Percentiles rank a stretch among this genome's conserved stretches.
Evolutionary conservation across 2,797 vertebrate species (phyloP).

Genomic region (Acanthopagrus latus): DNA sequence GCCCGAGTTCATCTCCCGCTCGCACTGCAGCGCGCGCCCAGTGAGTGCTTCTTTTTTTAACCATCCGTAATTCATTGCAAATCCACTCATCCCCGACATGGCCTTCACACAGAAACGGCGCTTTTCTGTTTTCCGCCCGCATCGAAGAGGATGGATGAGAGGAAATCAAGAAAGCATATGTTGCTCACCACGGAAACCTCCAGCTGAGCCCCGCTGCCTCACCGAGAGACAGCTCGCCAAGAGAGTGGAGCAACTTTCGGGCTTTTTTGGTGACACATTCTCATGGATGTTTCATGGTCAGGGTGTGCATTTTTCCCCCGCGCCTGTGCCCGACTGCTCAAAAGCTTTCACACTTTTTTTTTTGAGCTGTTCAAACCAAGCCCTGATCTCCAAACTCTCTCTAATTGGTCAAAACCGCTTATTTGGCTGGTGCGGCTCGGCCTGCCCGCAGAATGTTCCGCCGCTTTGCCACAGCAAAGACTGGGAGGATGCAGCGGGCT

Average conservation of each 20-base stretch:
- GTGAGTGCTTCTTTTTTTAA: constrained; percentile 65
- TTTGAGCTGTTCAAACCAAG: constrained; percentile 56
- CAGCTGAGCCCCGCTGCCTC: constrained; percentile 36
- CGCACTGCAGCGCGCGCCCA: constrained; percentile 21
- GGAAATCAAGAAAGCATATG: constrained; percentile 67
- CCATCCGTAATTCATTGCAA: constrained; percentile 61
- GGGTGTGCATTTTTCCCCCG: constrained; percentile 30
- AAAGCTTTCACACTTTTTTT: constrained; percentile 57
- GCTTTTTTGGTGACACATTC: constrained; percentile 53
- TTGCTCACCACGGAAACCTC: constrained; percentile 44
- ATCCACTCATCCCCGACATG: constrained; percentile 57
- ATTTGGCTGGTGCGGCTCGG: constrained; percentile 64
- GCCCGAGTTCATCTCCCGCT: constrained; percentile 35
- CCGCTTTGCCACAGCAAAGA: constrained; percentile 74
- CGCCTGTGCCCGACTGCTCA: constrained; percentile 14
- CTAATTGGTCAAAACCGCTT: constrained; percentile 76
- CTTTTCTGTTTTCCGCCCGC: constrained; percentile 49
- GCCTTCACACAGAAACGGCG: constrained; percentile 63
- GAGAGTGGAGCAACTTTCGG: constrained; percentile 32
- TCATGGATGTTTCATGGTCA: constrained; percentile 46
- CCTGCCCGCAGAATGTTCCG: constrained; percentile 71
- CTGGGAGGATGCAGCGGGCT: constrained; percentile 62
- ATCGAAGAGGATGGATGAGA: constrained; percentile 58
- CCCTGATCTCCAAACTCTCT: constrained; percentile 56
- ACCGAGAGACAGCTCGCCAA: constrained; percentile 36